Base-by-base conservation (phyloP, 2,797 vertebrate species). In the Ciconia nigra region DNA sequence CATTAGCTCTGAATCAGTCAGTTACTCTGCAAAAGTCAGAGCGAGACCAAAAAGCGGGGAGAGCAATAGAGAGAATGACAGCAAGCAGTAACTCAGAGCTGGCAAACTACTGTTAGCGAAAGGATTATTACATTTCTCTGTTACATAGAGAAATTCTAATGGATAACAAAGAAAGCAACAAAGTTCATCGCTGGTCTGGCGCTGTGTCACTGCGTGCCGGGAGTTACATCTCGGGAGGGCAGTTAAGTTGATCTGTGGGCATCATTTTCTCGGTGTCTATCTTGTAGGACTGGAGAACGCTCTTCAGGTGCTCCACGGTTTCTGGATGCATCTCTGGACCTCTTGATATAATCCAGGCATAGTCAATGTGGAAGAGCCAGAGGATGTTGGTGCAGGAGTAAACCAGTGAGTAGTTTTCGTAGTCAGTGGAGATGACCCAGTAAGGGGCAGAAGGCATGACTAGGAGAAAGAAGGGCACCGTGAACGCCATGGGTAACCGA, bases 391-490 rank as follows among this genome's bases (percentile, higher is more conserved):
- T 99, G 96, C 99, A 99, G 91, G 99, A 99, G 92, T 99, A 99
- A 37, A 99, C 98, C 57, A 99, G 95, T 1, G 99, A 98, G 1
- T 98, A 98, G 97, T 98, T 98, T 71, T 98, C 98, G 1, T 99
- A 99, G 98, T 99, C 99, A 0, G 99, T 99, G 94, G 98, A 98
- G 96, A 99, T 82, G 85, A 99, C 98, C 99, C 99, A 99, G 97
- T 99, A 99, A 0, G 99, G 99, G 24, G 98, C 96, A 18, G 98
- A 98, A 5, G 99, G 99, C 95, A 99, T 98, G 85, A 99, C 99
- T 99, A 97, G 42, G 62, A 91, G 87, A 97, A 81, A 91, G 57
- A 65, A 93, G 8, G 16, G 44, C 41, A 79, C 31, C 0, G 0
- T 97, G 90, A 97, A 7, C 2, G 1, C 2, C 1, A 0, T 9